Evolutionary conservation across 2,888 invertebrate genomes (phyloP), one percentile per base, ranked within the genome.

Genomic region (Meteorus cinctellus): DNA sequence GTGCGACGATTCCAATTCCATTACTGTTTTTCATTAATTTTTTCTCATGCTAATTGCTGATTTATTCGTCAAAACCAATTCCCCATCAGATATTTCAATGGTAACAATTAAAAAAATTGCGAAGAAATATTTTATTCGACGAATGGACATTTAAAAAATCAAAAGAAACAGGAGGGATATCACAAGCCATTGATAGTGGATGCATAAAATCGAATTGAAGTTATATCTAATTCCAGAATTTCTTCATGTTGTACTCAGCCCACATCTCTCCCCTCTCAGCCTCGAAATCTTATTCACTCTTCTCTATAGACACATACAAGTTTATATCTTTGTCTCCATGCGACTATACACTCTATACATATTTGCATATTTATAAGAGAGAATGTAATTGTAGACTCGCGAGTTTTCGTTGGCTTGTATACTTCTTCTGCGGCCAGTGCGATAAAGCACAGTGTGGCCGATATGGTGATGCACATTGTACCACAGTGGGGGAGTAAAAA

Each of bases 361-460:
- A 89, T 89, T 89, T 88, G 88, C 89, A 89, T 89, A 89, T 89
- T 89, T 88, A 89, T 89, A 88, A 89, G 89, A 55, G 19, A 86
- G 87, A 88, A 86, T 86, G 87, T 89, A 89, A 89, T 88, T 86
- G 89, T 87, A 85, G 87, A 86, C 86, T 87, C 84, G 86, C 66
- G 73, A 72, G 70, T 89, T 88, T 89, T 89, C 86, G 89, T 86
- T 19, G 83, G 87, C 83, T 86, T 86, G 65, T 72, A 68, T 72
- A 65, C 78, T 77, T 76, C 55, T 71, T 73, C 76, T 69, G 75
- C 14, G 45, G 36, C 71, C 29, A 48, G 51, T 72, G 19, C 19
- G 19, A 19, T 19, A 55, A 55, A 55, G 55, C 55, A 55, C 55
- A 55, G 0, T 12, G 75, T 78, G 71, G 79, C 83, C 81, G 82